These are phyloP conservation scores for Apaloderma vittatum DNA, from an alignment of 2,113 vertebrate genomes.

Conservation along the genomic window DNA sequence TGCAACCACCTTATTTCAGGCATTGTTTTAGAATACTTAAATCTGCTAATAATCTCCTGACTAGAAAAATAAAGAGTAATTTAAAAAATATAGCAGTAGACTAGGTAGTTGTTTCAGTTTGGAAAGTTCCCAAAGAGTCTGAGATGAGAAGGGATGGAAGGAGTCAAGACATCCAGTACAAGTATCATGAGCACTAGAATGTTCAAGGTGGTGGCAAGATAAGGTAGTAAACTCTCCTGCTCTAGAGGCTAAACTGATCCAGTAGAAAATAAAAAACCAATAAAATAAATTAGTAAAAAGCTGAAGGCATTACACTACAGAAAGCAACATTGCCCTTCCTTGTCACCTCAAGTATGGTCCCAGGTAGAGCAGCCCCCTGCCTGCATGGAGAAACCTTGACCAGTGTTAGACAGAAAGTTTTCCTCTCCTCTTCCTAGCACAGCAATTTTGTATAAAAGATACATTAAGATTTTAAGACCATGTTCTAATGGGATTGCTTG, in stretches of 20 bases:
- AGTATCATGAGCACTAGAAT: not conserved
- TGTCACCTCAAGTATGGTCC: accelerated
- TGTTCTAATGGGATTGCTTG: not conserved
- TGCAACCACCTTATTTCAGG: not conserved
- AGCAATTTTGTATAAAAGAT: not conserved
- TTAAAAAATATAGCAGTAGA: too few species aligned
- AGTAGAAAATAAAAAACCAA: not conserved
- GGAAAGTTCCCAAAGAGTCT: not conserved
- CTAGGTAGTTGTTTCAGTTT: not conserved
- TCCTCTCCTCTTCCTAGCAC: not conserved
- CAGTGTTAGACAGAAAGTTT: not conserved
- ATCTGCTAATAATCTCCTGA: too few species aligned
- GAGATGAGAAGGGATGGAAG: not conserved
- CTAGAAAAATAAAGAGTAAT: too few species aligned
- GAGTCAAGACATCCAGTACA: not conserved
- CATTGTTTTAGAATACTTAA: not conserved
- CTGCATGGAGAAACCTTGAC: not conserved
- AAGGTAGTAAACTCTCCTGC: not conserved
- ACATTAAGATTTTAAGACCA: not conserved
- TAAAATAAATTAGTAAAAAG: not conserved
- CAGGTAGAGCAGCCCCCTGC: not conserved
- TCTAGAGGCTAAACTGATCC: not conserved
- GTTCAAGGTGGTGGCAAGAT: not conserved
- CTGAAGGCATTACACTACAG: not conserved
- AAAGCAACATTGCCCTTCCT: not conserved